Base-by-base conservation (phyloP, 2,797 vertebrate genomes). In the Muscicapa comitata region DNA sequence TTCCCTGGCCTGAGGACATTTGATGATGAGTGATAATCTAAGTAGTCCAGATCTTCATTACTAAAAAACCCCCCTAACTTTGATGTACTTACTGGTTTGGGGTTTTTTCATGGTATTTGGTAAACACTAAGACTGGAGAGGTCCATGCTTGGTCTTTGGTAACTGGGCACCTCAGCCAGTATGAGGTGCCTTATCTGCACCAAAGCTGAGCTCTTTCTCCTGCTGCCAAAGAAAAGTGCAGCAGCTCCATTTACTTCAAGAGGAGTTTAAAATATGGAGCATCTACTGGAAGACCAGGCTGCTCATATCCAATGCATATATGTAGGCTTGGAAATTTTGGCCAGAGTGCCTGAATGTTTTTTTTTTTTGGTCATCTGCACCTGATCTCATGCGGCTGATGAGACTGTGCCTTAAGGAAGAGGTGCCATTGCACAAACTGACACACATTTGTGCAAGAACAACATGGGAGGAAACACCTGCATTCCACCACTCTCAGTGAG, bases 131-230 rank as follows among this genome's bases (percentile, higher is more conserved):
- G 37, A 24, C 7, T 7, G 3, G 53, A 86, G 55, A 47, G 17
- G 4, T 61, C 40, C 25, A 18, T 0, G 0, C 42, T 66, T 72
- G 10, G 29, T 72, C 19, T 62, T n/a, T 62, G 68, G 13, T 38
- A 37, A 20, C 12, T 7, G 11, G 7, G 13, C 20, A 57, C 17
- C 47, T 75, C 1, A 1, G 28, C 28, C 76, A 35, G 10, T 13
- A 17, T 3, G 42, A 61, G 14, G 17, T 14, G 31, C 42, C 13
- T 72, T 0, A 0, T n/a, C 65, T 2, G 3, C 45, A 18, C 19
- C 23, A 53, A 18, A n/a, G 17, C 58, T 47, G 31, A 84, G 35
- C 15, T 90, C 51, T 8, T 72, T 50, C 42, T 68, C 42, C 79
- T 59, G 28, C 57, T 77, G 65, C 61, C 29, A 45, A 54, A 72